These are phyloP conservation scores for Galerucella calmariensis DNA, from an alignment of 2,888 invertebrate genomes.

Conservation along the genomic window DNA sequence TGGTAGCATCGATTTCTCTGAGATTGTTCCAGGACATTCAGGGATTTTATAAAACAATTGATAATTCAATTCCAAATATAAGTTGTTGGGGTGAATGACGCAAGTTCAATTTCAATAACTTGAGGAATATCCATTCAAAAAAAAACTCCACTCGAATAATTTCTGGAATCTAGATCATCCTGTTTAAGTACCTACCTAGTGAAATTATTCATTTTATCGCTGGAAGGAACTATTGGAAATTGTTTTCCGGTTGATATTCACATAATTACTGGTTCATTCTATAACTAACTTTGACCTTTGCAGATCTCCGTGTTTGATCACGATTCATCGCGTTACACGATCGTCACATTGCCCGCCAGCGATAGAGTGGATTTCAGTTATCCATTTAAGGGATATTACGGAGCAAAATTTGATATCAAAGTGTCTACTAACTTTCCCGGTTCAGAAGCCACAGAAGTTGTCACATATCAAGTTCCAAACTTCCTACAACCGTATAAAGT, in stretches of 20 bases:
- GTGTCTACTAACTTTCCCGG: slow-evolving; percentile 54
- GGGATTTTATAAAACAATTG: no score
- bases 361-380: slow-evolving; percentile 51
- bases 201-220: no score
- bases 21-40: no score
- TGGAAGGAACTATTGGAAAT: no score
- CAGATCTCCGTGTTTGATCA: slow-evolving; percentile 53
- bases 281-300: slow-evolving; percentile 25
- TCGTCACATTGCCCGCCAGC: slow-evolving; percentile 51
- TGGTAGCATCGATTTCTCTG: no score
- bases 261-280: background rate
- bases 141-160: no score
- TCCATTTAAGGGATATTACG: slow-evolving; percentile 52
- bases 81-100: no score
- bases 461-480: slow-evolving; percentile 52
- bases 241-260: background rate
- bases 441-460: slow-evolving; percentile 51
- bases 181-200: no score
- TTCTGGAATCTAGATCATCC: no score
- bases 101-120: no score
- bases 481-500: slow-evolving; percentile 56
- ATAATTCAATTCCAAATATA: no score
- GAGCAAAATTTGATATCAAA: slow-evolving; percentile 52
- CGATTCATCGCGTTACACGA: slow-evolving; percentile 46
- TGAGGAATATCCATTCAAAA: no score